These are phyloP conservation scores for Ceratosolen fusciceps DNA, from an alignment of 1,140 invertebrate species.

Conservation along the genomic window DNA sequence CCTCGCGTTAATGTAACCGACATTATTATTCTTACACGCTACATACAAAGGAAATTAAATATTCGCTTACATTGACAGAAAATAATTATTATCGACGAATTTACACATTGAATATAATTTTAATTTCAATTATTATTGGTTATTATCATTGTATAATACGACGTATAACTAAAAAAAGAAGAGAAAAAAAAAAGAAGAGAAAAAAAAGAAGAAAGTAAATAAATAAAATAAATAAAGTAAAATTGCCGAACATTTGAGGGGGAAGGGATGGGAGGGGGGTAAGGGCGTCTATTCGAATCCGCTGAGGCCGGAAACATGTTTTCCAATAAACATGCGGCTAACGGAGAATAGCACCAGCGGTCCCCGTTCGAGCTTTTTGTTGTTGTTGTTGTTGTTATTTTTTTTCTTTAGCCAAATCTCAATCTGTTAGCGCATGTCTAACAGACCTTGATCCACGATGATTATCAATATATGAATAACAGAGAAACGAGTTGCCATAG, in stretches of 20 bases:
- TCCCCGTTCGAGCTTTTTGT: not conserved
- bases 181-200: too few species aligned
- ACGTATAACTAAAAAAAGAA: too few species aligned
- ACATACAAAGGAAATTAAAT: slow-evolving; percentile 33
- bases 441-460: slow-evolving; percentile 32
- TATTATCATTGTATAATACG: too few species aligned
- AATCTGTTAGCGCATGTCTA: slow-evolving; percentile 44
- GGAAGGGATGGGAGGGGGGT: too few species aligned
- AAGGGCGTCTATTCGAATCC: not conserved
- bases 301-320: slow-evolving; percentile 44
- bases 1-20: slow-evolving; percentile 11
- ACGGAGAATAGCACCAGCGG: slow-evolving; percentile 32
- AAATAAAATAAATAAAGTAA: slow-evolving; percentile 6
- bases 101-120: too few species aligned
- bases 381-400: too few species aligned
- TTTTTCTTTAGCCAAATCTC: not conserved
- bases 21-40: slow-evolving; percentile 13
- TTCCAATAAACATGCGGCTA: slow-evolving; percentile 43
- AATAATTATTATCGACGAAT: slow-evolving; percentile 23
- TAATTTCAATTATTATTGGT: too few species aligned
- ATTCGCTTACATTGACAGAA: slow-evolving; percentile 1
- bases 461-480: too few species aligned
- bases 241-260: not conserved
- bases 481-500: not conserved
- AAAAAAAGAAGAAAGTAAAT: too few species aligned